Percentiles rank a stretch among this genome's conserved stretches.
Evolutionary conservation across 2,888 invertebrate genomes (phyloP).

Genomic region (Pandemis corylana): DNA sequence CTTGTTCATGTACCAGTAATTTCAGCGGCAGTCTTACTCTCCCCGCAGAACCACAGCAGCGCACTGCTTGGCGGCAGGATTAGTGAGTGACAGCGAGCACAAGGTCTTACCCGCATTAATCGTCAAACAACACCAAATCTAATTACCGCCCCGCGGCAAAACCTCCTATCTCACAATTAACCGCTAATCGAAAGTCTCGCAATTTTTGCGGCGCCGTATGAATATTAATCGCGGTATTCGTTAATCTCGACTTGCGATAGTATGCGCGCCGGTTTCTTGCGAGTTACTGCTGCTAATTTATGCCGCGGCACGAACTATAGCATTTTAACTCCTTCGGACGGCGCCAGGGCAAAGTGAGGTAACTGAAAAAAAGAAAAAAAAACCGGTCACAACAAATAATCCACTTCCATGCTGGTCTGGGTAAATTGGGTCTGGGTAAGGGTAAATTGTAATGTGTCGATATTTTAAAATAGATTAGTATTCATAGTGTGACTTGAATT

Average conservation of each 20-base stretch:
- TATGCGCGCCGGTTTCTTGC: slow-evolving; percentile 81
- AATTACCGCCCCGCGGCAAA: slow-evolving; percentile 7
- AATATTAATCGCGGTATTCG: slow-evolving; percentile 76
- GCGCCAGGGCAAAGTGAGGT: slow-evolving; percentile 43
- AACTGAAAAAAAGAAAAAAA: slow-evolving; percentile 47
- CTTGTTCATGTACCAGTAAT: too few relatives aligned
- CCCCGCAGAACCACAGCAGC: too few relatives aligned
- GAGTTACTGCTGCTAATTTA: slow-evolving; percentile 79
- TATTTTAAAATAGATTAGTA: too few relatives aligned
- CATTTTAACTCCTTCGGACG: slow-evolving; percentile 82
- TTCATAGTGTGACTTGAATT: too few relatives aligned
- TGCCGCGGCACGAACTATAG: slow-evolving; percentile 82
- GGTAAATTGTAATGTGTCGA: too few relatives aligned
- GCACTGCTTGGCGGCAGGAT: too few relatives aligned
- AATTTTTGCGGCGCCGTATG: slow-evolving; percentile 64
- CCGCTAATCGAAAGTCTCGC: slow-evolving; percentile 68
- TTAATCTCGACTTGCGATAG: slow-evolving; percentile 83
- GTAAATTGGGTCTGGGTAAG: too few relatives aligned
- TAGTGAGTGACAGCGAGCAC: too few relatives aligned
- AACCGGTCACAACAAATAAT: too few relatives aligned
- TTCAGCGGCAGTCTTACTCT: too few relatives aligned
- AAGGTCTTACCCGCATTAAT: neutral
- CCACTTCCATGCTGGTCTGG: too few relatives aligned
- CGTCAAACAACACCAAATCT: neutral
- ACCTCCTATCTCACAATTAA: slow-evolving; percentile 44